Base-by-base conservation (phyloP, 2,888 invertebrate genomes). In the Archips crataeganus region DNA sequence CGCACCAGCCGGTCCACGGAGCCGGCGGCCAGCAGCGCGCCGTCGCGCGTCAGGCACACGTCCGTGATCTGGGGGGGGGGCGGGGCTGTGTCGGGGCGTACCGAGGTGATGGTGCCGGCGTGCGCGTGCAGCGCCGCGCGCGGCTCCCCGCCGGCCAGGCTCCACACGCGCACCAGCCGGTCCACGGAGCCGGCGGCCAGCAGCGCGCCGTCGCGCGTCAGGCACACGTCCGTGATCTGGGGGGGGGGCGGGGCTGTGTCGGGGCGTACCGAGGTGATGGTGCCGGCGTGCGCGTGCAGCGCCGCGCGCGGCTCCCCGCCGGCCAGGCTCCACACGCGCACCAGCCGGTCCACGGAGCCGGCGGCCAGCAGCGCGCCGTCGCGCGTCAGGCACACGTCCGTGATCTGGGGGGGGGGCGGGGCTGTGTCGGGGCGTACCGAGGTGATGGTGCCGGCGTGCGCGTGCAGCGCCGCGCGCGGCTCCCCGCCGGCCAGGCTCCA, bases 11-110 rank as follows among this genome's bases (percentile, higher is more conserved):
- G 96, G 95, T 99, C 99, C 82, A 98, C 96, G 70, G 98, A 98
- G 63, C 99, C 99, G 54, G 98, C 97, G 2, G 99, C 99, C 75
- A 99, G 90, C 80, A 99, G 94, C 10, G 97, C 97, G 84, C 99
- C 99, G 90, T 99, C 99, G 76, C 96, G 95, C 85, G 98, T 98
- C 23, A 99, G 97, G 77, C 98, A 98, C 86, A 99, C 97, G 91
- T 99, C 99, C 64, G 99, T 98, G 81, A 99, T 99, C 96, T 99
- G n/a, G n/a, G n/a, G n/a, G n/a, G n/a, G n/a, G n/a, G n/a, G n/a
- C n/a, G n/a, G n/a, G n/a, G n/a, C n/a, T n/a, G n/a, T n/a, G n/a
- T n/a, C n/a, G n/a, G n/a, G n/a, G n/a, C n/a, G n/a, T n/a, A 23
- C 36, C 36, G 36, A 36, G 36, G 36, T 36, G 36, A 36, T 36